Conservation (phyloP, 2,888 invertebrate species). For the Zelleria hepariella region DNA sequence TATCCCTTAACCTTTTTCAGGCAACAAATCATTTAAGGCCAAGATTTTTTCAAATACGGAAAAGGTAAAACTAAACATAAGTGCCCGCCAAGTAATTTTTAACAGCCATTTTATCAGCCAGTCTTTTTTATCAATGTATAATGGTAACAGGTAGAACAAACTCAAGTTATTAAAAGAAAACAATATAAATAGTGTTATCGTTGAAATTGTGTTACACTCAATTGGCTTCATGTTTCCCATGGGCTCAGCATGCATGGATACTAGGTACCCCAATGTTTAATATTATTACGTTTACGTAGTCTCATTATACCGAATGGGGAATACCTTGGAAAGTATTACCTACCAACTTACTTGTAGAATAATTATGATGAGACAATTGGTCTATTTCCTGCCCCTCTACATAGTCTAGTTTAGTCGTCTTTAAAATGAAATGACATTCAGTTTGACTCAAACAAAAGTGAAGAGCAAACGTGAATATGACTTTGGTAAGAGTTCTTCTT, state of each 20-base stretch:
- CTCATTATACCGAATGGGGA: no score
- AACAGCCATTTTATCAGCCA: no score
- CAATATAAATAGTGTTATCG: neutral
- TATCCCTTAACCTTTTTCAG: no score
- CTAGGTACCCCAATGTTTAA: no score
- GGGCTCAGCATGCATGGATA: neutral
- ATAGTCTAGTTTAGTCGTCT: neutral
- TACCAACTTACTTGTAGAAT: no score
- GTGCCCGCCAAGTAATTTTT: no score
- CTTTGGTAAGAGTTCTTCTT: neutral
- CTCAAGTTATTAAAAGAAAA: neutral
- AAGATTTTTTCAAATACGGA: no score
- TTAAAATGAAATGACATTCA: neutral
- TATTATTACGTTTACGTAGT: no score
- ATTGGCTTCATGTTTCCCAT: neutral
- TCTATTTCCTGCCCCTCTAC: neutral
- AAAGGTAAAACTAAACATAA: no score
- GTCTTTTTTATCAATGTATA: no score
- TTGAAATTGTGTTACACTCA: neutral
- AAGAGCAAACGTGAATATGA: neutral
- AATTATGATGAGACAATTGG: neutral
- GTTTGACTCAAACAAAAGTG: neutral
- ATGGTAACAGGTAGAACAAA: neutral
- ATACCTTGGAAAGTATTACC: neutral
- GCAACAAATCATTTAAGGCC: no score